Percentiles rank a stretch among this genome's conserved stretches.
Evolutionary conservation across 2,797 vertebrate species (phyloP).

Genomic region (Spea hammondii): DNA sequence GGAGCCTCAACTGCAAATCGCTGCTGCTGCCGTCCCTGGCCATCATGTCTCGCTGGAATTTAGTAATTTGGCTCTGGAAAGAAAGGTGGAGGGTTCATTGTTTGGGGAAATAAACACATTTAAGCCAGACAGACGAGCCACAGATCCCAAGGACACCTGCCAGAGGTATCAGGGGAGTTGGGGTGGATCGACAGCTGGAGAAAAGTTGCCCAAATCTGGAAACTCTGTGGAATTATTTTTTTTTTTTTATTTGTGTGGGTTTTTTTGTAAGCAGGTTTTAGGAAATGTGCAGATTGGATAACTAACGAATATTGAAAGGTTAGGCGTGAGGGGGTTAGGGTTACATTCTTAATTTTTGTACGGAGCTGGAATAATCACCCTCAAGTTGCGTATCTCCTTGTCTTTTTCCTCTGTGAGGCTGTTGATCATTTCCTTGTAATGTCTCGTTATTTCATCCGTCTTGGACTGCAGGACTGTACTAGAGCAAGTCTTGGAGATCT

Average conservation of each 20-base stretch:
- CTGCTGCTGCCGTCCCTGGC: constrained; percentile 71
- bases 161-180: no score
- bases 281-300: no score
- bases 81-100: neutral
- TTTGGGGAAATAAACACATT: no score
- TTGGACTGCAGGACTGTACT: constrained; percentile 73
- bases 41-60: constrained; percentile 76
- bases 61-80: constrained; percentile 73
- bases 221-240: no score
- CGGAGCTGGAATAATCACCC: constrained; percentile 65
- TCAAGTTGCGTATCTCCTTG: constrained; percentile 78
- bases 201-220: no score
- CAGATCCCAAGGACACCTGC: no score
- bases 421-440: constrained; percentile 83
- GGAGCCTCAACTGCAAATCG: constrained; percentile 80
- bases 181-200: no score
- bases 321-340: no score
- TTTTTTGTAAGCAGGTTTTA: no score
- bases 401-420: constrained; percentile 82
- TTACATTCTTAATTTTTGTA: neutral
- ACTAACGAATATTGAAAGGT: no score
- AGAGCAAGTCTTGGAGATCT: constrained; percentile 73
- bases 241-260: no score
- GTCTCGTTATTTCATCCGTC: constrained; percentile 82
- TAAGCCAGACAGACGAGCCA: no score